Evolutionary conservation across 2,888 invertebrate genomes (phyloP).

Genomic region (Agapetus fuscipes): DNA sequence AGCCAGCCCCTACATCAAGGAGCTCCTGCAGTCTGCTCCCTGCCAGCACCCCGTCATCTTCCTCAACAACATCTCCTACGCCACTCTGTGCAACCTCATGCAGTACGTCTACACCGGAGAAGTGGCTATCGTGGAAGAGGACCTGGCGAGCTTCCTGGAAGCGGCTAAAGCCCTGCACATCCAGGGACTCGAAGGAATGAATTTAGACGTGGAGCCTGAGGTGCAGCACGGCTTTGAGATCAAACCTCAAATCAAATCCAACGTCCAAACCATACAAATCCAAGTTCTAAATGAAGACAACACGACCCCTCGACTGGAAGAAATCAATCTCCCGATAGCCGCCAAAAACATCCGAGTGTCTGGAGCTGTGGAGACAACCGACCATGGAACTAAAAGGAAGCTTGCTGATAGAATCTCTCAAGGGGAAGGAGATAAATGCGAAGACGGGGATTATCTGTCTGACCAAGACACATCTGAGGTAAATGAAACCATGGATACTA

Average conservation of each 20-base stretch:
- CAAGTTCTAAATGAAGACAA: constrained; percentile 4
- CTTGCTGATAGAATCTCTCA: too few species aligned
- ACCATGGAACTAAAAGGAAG: too few species aligned
- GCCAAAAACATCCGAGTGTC: constrained; percentile 5
- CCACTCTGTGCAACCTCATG: constrained; percentile 29
- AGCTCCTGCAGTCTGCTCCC: constrained; percentile 29
- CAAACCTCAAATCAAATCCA: neutral
- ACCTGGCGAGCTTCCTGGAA: constrained; percentile 28
- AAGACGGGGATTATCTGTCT: too few species aligned
- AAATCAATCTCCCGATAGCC: neutral
- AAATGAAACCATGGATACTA: neutral
- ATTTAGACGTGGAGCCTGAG: neutral
- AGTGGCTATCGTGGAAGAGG: constrained; percentile 28
- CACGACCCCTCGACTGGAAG: neutral
- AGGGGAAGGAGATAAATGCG: too few species aligned
- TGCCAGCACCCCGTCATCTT: constrained; percentile 34
- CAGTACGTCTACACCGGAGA: constrained; percentile 41
- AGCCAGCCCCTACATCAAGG: constrained; percentile 35
- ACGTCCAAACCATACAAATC: constrained; percentile 3
- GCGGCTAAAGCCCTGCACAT: constrained; percentile 31
- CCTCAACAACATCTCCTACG: constrained; percentile 31
- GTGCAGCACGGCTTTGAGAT: neutral
- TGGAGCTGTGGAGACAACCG: too few species aligned
- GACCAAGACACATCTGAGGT: too few species aligned
- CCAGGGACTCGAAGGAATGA: constrained; percentile 29